Conservation (phyloP, 2,888 invertebrate species). For the Lepidochrysops patricia region DNA sequence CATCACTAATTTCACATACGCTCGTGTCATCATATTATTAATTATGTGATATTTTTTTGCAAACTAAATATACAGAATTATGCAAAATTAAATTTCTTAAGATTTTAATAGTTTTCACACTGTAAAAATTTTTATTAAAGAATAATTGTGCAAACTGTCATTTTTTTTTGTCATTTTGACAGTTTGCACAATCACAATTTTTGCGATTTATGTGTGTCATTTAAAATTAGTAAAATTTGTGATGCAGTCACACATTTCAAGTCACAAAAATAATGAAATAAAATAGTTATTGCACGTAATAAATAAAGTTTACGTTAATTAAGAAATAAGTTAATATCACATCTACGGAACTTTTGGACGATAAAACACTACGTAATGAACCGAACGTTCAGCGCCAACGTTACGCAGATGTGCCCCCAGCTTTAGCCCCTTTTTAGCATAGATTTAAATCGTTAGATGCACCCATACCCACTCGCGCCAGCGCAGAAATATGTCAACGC, state of each 20-base stretch:
- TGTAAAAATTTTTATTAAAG: not conserved
- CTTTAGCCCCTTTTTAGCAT: too few species aligned
- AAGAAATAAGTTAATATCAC: too few species aligned
- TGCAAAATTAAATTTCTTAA: not conserved
- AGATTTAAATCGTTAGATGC: too few species aligned
- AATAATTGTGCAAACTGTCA: not conserved
- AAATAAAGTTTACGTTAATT: not conserved
- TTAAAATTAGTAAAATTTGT: not conserved
- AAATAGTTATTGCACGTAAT: not conserved
- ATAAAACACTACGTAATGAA: too few species aligned
- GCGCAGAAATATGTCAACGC: too few species aligned
- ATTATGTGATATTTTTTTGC: not conserved
- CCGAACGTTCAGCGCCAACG: too few species aligned
- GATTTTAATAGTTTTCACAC: not conserved
- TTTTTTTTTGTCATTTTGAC: not conserved
- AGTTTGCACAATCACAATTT: not conserved
- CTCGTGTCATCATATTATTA: not conserved
- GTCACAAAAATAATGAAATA: not conserved
- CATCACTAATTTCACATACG: too few species aligned
- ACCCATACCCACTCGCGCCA: too few species aligned
- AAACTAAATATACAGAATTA: not conserved
- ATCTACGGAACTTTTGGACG: too few species aligned
- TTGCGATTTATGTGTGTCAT: too few species aligned
- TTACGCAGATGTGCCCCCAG: too few species aligned
- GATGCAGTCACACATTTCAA: not conserved